Conservation (phyloP, 1,140 invertebrate species). For the Lysiphlebus fabarum region DNA sequence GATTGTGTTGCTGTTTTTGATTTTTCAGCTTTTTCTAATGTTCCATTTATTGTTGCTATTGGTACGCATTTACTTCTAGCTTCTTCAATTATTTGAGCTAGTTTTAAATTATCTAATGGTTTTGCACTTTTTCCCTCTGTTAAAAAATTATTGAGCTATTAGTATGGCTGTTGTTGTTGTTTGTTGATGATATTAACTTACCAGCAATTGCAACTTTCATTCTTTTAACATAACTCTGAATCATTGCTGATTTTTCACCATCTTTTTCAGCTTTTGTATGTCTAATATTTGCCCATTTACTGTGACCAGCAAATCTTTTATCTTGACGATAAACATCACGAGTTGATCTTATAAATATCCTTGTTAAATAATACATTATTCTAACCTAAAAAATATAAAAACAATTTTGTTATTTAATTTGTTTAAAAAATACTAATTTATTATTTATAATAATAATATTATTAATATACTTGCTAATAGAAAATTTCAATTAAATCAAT, state of each 20-base stretch:
- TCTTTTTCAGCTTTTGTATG: slow-evolving; percentile 67
- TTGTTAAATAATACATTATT: slow-evolving; percentile 6
- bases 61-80: slow-evolving; percentile 63
- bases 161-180: neutral
- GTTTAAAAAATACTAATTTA: no score
- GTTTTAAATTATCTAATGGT: slow-evolving; percentile 57
- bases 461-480: no score
- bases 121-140: slow-evolving; percentile 56
- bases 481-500: no score
- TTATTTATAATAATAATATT: no score
- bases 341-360: neutral
- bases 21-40: slow-evolving; percentile 55
- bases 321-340: slow-evolving; percentile 13
- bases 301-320: slow-evolving; percentile 63
- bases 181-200: slow-evolving; percentile 31
- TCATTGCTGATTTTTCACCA: slow-evolving; percentile 51
- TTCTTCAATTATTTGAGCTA: slow-evolving; percentile 59
- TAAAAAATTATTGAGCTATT: slow-evolving; percentile 20
- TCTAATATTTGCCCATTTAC: slow-evolving; percentile 72
- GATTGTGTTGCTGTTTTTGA: slow-evolving; percentile 40
- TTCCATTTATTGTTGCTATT: slow-evolving; percentile 57
- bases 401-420: no score
- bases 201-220: slow-evolving; percentile 60
- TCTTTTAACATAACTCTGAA: slow-evolving; percentile 50
- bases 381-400: neutral